Evolutionary conservation across 2,113 vertebrate genomes (phyloP), one percentile per base, ranked within the genome.

Genomic region (Pao palembangensis): DNA sequence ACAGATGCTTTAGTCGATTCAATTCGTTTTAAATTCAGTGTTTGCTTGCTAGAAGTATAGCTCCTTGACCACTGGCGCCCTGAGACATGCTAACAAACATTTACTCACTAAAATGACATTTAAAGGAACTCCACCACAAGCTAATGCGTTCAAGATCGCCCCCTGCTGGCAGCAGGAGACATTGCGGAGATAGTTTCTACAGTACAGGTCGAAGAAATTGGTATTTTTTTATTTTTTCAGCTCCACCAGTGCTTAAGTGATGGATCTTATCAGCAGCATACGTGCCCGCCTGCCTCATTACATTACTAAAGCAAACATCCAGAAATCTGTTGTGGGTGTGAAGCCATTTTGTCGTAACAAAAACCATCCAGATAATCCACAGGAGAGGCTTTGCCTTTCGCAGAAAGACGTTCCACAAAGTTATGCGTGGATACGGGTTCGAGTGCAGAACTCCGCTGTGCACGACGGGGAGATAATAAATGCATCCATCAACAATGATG

Each of bases 401-500:
- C 76, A 80, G 64, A 83, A 79, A 79, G 80, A 82, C 80, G 68
- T 62, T 66, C 76, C 53, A 54, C 50, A 55, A 18, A 58, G 69
- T 71, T 72, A 74, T 63, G 75, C 16, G 46, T 41, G 42, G 69
- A 73, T 74, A 69, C 67, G 80, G 72, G 71, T 59, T 1, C 13
- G 61, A n/a, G 72, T 59, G 55, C 14, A 61, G 44, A 6, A 57
- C 42, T 68, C 54, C 50, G 59, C 71, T 51, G 25, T 28, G 25
- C 25, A 7, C 25, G 25, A 6, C 25, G 3, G 25, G 67, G 51
- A 69, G 59, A 85, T 81, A 74, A 85, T 74, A 75, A 64, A 81
- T 74, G 76, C 85, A 86, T 84, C 75, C 64, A 71, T 85, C 81
- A 82, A 64, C 76, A 79, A 51, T 38, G 52, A 64, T 16, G 43